Conservation (phyloP, 2,888 invertebrate genomes). For the Polyommatus iphigenia region DNA sequence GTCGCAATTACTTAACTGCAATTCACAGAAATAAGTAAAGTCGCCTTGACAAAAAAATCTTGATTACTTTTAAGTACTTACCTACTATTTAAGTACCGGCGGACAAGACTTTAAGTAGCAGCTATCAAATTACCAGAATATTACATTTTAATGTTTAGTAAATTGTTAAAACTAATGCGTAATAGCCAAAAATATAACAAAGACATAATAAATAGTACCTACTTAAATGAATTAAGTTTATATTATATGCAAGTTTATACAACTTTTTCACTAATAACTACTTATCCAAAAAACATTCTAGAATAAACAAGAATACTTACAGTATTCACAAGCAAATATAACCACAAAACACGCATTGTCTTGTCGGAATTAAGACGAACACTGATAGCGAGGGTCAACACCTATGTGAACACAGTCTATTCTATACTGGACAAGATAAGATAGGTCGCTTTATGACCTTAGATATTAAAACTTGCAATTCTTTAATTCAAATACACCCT, state of each 20-base stretch:
- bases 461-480: not conserved
- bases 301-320: slow-evolving; percentile 32
- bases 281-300: not conserved
- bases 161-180: too few species aligned
- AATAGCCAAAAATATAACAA: too few species aligned
- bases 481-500: not conserved
- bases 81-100: not conserved
- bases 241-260: too few species aligned
- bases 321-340: slow-evolving; percentile 33
- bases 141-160: too few species aligned
- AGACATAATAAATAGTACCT: too few species aligned
- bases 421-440: not conserved
- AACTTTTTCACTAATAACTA: too few species aligned
- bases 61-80: not conserved
- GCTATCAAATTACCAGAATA: too few species aligned
- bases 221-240: too few species aligned
- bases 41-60: not conserved
- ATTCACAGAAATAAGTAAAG: not conserved
- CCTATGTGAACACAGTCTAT: not conserved
- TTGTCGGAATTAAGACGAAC: slow-evolving; percentile 5
- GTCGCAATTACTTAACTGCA: too few species aligned
- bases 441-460: not conserved
- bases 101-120: too few species aligned
- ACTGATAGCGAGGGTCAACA: slow-evolving; percentile 33
- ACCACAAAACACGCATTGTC: slow-evolving; percentile 36